These are phyloP conservation scores for Prunella himalayana DNA, from an alignment of 2,113 vertebrate species.

Conservation along the genomic window DNA sequence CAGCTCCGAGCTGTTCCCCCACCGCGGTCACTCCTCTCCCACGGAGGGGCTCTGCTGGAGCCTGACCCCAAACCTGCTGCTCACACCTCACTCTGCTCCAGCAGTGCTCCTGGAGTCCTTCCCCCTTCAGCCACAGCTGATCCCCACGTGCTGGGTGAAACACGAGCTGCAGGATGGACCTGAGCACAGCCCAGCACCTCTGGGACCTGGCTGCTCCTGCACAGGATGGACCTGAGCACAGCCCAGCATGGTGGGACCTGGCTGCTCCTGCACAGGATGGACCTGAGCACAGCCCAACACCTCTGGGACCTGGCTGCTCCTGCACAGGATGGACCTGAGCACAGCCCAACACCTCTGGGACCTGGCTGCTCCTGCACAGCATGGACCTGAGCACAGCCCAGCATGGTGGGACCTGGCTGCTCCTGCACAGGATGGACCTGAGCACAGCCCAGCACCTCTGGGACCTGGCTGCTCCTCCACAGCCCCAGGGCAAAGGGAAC, in stretches of 20 bases:
- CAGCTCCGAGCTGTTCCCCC: fast-evolving
- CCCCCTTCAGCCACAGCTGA: neutral
- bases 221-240: neutral
- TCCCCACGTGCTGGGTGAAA: fast-evolving
- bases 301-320: neutral
- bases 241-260: neutral
- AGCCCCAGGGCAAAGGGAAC: neutral
- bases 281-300: neutral
- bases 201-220: no score
- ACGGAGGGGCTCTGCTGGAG: neutral
- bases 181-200: neutral
- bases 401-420: no score
- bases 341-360: neutral
- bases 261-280: neutral
- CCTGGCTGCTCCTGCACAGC: no score
- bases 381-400: neutral
- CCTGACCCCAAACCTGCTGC: neutral
- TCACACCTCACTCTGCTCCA: neutral
- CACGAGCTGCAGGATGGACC: neutral
- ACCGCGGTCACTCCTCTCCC: neutral
- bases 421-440: no score
- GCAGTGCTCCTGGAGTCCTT: neutral
- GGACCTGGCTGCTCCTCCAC: neutral
- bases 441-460: neutral
- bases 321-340: neutral